Evolutionary conservation across 2,888 invertebrate genomes (phyloP), one percentile per base, ranked within the genome.

Genomic region (Tachina lurida): DNA sequence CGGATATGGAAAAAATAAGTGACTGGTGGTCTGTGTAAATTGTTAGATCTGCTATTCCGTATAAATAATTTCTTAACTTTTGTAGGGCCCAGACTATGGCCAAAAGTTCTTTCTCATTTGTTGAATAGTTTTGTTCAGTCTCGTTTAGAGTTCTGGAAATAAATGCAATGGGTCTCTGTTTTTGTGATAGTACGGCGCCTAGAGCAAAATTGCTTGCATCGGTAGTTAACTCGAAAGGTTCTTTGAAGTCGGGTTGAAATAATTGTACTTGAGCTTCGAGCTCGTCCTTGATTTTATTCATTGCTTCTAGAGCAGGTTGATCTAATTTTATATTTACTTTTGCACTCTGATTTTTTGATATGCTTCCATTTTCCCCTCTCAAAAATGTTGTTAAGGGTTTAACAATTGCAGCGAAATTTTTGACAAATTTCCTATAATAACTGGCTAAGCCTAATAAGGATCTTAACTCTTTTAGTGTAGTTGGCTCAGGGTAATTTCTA

Each of bases 391-490:
- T 22, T 22, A 22, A 31, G 31, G 31, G 31, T 31, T 31, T 31
- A 3, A 31, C 31, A 31, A 31, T 31, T 31, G 31, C 31, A 2
- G 31, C 31, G 4, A 31, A 31, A 4, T 4, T 31, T 31, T 31
- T 2, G 4, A 31, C 4, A 31, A 31, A 31, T 31, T 31, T 31
- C 4, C 31, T 31, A 4, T 31, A 31, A 31, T 31, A 31, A 4
- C 31, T 31, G 3, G 31, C 31, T 31, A 31, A 4, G 4, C 31
- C 31, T 31, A 31, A 31, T 0, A 31, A 31, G 2, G 31, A 41
- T 17, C 43, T 62, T 43, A 62, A 17, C 43, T 62, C 62, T 62
- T 47, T 67, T n/a, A 67, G 31, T 67, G 49, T 65, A 47, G 22
- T 47, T 67, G 67, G 67, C 9, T 47, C 22, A 22, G 70, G 41